Evolutionary conservation across 2,113 vertebrate genomes (phyloP), one percentile per base, ranked within the genome.

Genomic region (Junco hyemalis): DNA sequence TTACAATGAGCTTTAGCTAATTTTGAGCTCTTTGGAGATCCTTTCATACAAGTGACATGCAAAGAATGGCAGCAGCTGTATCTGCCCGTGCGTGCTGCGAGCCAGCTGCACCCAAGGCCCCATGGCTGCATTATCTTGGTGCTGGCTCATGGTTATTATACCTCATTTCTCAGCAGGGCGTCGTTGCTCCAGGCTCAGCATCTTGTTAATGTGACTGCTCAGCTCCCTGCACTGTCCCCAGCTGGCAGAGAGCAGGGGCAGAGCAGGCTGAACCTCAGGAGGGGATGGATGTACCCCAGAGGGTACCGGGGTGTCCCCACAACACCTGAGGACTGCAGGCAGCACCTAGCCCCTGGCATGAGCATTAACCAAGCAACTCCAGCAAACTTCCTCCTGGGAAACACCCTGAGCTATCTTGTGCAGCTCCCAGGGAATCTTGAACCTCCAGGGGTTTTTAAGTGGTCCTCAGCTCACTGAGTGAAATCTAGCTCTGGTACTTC

Each of bases 91-190:
- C 0, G 0, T 15, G 15, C 79, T 88, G 48, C 0, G 3, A 92
- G 57, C 36, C 74, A 96, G 88, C 95, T 96, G 90, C 71, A 76
- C 74, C 84, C 66, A 68, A 51, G 91, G 53, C 81, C 90, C 42
- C 83, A 17, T 5, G 76, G 81, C 63, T 14, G 1, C 53, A 82
- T 85, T 94, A 36, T 61, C 57, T 17, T 23, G 71, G 31, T 36
- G 44, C 48, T 90, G 63, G 8, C 53, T 53, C 18, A 0, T 0
- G 57, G 70, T 70, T 88, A 82, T 94, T 93, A 45, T 48, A 76
- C 63, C 50, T 94, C 40, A 92, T 73, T 95, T 93, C 96, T 82
- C 92, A 96, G 85, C 88, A 95, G 79, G 93, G 45, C 15, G 4
- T 71, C 57, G 61, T 64, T 90, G 88, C 78, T 87, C 59, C 85